phyloP scores from a whole-genome alignment of 2,797 vertebrate genomes.

The Nothura maculosa region DNA sequence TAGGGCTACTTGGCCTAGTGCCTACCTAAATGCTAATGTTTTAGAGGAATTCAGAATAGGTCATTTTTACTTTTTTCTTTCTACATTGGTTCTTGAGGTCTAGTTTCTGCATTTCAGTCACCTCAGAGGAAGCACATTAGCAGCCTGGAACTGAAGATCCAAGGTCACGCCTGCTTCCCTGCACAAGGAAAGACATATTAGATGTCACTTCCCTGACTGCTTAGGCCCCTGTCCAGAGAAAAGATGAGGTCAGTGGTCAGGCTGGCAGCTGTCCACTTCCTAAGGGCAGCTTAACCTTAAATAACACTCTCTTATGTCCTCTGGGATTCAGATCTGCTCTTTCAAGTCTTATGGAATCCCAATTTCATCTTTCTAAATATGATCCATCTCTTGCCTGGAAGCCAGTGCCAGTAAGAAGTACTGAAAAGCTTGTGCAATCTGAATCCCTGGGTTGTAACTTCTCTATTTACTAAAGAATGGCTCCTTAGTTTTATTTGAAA shows the following conservation, averaged over 20 bases:
- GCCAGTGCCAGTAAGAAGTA: neutral
- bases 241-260: neutral
- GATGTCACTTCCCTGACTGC: constrained; percentile 23
- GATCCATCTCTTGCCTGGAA: neutral
- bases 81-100: neutral
- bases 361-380: neutral
- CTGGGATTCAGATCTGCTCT: neutral
- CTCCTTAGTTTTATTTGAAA: constrained; percentile 67
- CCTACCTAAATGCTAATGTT: neutral
- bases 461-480: constrained; percentile 25
- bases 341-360: constrained; percentile 8
- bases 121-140: neutral
- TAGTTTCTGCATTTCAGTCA: neutral
- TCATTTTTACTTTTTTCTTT: neutral
- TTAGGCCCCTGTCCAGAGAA: neutral
- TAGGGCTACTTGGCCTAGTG: neutral
- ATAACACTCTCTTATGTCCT: neutral
- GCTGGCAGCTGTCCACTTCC: constrained; percentile 27
- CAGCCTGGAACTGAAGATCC: neutral
- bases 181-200: neutral
- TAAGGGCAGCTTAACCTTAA: constrained; percentile 52
- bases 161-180: neutral
- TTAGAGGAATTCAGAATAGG: neutral
- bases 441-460: neutral
- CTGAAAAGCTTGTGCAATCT: neutral